Evolutionary conservation across 2,888 invertebrate genomes (phyloP).

Genomic region (Andrena marginata): DNA sequence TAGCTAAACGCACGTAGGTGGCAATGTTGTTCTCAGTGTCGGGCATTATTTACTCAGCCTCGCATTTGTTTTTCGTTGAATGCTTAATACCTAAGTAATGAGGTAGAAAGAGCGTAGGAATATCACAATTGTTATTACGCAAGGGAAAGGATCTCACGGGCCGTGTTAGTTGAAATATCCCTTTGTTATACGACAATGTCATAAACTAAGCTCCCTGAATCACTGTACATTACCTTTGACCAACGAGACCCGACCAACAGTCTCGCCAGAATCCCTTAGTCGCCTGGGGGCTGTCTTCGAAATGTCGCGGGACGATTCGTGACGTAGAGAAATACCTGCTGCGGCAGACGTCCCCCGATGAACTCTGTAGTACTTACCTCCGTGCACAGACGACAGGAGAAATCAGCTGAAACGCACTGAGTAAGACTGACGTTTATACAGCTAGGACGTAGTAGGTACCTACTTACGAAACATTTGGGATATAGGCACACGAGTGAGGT

Average conservation of each 20-base stretch:
- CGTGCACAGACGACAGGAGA: not conserved
- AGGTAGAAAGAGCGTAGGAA: not conserved
- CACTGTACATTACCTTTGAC: conserved; percentile 20
- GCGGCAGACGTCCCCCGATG: not conserved
- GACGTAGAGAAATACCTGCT: conserved; percentile 3
- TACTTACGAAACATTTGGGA: not conserved
- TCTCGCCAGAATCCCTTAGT: conserved; percentile 14
- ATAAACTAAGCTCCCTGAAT: conserved; percentile 20
- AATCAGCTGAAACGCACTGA: not conserved
- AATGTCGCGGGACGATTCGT: conserved; percentile 2
- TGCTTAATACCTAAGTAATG: not conserved
- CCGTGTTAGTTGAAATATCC: not conserved
- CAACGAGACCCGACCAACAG: conserved; percentile 4
- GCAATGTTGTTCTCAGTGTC: not conserved
- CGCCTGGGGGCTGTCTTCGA: conserved; percentile 2
- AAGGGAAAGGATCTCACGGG: conserved; percentile 14
- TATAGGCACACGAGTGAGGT: too few species aligned
- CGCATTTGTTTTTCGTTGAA: not conserved
- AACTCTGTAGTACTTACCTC: not conserved
- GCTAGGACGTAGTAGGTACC: not conserved
- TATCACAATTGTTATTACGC: not conserved
- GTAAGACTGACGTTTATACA: not conserved
- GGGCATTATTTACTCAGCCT: not conserved
- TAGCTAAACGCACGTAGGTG: not conserved
- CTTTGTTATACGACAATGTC: conserved; percentile 5